Evolutionary conservation across 2,888 invertebrate species (phyloP).

Genomic region (Platycnemis pennipes): DNA sequence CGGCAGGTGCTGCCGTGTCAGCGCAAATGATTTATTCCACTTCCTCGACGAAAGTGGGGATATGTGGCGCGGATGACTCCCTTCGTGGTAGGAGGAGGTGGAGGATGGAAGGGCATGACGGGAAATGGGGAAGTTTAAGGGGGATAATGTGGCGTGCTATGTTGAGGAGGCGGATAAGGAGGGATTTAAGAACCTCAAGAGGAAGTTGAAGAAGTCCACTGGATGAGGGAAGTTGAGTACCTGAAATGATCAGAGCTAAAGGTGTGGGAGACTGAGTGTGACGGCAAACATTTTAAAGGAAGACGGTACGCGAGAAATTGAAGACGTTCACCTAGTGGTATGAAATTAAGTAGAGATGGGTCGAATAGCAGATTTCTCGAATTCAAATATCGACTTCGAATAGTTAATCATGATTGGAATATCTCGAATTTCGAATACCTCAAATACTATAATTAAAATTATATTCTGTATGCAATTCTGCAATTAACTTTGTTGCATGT

Average conservation of each 20-base stretch:
- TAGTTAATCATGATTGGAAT: too few relatives aligned
- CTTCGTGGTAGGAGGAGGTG: not conserved
- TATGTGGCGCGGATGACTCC: not conserved
- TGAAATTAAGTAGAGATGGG: too few relatives aligned
- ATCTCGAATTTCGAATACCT: too few relatives aligned
- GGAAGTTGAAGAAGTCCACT: not conserved
- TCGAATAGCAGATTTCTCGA: too few relatives aligned
- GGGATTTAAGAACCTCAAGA: not conserved
- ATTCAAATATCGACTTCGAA: too few relatives aligned
- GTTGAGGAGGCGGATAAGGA: not conserved
- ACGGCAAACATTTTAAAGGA: not conserved
- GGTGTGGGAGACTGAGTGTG: too few relatives aligned
- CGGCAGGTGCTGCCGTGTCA: not conserved
- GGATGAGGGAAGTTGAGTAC: not conserved
- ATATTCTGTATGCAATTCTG: too few relatives aligned
- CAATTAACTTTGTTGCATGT: too few relatives aligned
- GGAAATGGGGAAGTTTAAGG: not conserved
- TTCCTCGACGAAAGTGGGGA: slow-evolving; percentile 8
- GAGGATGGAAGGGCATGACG: not conserved
- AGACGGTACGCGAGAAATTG: not conserved
- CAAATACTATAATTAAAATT: too few relatives aligned
- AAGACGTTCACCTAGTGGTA: too few relatives aligned
- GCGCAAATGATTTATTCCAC: slow-evolving; percentile 14
- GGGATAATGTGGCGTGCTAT: not conserved
- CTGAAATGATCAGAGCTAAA: not conserved